Conservation (phyloP, 2,888 invertebrate genomes). For the Nephrotoma appendiculata region DNA sequence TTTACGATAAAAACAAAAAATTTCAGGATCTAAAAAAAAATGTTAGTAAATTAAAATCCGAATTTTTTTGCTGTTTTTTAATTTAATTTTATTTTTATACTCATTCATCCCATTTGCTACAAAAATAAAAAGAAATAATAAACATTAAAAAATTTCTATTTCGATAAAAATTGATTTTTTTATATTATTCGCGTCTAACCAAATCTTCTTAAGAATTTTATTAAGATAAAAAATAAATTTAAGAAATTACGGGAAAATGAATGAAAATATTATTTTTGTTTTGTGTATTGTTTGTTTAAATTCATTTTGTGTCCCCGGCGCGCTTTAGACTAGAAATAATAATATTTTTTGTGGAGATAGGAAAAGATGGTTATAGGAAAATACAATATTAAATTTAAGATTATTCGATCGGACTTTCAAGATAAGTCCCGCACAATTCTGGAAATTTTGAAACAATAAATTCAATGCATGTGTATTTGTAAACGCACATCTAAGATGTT, state of each 20-base stretch:
- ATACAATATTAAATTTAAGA: neutral
- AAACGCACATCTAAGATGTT: neutral
- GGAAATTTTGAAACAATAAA: neutral
- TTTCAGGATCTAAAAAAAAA: neutral
- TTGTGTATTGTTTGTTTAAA: neutral
- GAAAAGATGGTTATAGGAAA: neutral
- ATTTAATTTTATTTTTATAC: neutral
- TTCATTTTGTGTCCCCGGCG: neutral
- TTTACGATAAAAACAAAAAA: neutral
- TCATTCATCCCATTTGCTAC: neutral
- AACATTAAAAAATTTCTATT: neutral
- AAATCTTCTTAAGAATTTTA: neutral
- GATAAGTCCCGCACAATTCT: neutral
- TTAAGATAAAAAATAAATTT: neutral
- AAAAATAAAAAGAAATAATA: neutral
- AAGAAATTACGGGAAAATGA: neutral
- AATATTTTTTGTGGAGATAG: neutral
- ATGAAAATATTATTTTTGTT: neutral
- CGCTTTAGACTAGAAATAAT: neutral
- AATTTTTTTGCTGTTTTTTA: neutral
- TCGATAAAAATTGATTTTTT: neutral
- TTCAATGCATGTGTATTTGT: neutral
- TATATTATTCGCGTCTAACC: neutral
- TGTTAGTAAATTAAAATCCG: neutral
- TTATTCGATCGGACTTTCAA: neutral